phyloP scores from a whole-genome alignment of 1,140 invertebrate genomes.

The Drosophila ercepeae region DNA sequence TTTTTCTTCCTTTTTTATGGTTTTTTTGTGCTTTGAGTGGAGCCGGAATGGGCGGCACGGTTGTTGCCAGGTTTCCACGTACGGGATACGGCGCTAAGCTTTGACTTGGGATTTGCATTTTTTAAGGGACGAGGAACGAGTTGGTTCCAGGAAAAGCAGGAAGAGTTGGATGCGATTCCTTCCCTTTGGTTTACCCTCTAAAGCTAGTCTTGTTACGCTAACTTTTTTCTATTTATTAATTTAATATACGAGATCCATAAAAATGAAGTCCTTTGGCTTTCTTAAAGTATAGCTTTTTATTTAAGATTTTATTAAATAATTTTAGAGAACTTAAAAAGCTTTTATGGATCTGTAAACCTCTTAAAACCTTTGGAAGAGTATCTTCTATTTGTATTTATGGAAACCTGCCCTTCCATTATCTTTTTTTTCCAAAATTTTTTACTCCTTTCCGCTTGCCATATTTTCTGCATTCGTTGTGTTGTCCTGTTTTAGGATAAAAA shows the following conservation, averaged over 20 bases:
- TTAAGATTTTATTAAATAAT: too few relatives aligned
- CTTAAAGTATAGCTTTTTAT: too few relatives aligned
- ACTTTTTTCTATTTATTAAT: not conserved
- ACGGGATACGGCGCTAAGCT: constrained; percentile 69
- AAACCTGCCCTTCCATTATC: constrained; percentile 27
- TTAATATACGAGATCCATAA: too few relatives aligned
- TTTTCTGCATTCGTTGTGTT: constrained; percentile 27
- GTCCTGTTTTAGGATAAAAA: constrained; percentile 81
- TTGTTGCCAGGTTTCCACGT: constrained; percentile 73
- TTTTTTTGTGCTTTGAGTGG: not conserved
- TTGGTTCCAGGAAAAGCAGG: constrained; percentile 5
- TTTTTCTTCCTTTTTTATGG: not conserved
- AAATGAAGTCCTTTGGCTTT: too few relatives aligned
- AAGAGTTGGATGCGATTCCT: constrained; percentile 54
- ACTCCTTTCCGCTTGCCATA: constrained; percentile 5
- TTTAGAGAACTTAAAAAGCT: too few relatives aligned
- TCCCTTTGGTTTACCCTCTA: constrained; percentile 41
- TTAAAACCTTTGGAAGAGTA: not conserved
- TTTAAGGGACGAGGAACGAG: constrained; percentile 63
- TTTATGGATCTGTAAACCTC: too few relatives aligned
- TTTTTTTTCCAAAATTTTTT: constrained; percentile 47
- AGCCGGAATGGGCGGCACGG: constrained; percentile 7
- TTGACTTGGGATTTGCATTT: constrained; percentile 82
- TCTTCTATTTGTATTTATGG: constrained; percentile 37
- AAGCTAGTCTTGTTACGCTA: too few relatives aligned